These are phyloP conservation scores for Thereuonema tuberculata DNA, from an alignment of 1,140 invertebrate species.

Conservation along the genomic window DNA sequence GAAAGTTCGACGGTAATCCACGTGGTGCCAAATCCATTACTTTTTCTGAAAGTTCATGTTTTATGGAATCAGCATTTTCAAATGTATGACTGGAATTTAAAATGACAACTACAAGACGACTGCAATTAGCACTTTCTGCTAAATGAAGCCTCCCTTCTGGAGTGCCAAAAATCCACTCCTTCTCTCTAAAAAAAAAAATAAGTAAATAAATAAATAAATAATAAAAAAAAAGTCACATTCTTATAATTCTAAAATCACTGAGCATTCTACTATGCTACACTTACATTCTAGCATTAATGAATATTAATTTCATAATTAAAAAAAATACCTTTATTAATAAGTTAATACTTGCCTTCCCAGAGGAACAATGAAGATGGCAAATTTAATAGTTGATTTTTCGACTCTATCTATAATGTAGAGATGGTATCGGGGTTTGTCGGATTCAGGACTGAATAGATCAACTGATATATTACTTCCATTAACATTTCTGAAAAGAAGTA, in stretches of 20 bases:
- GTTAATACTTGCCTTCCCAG: slow-evolving; percentile 59
- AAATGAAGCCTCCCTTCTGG: slow-evolving; percentile 65
- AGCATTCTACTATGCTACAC: too few species aligned
- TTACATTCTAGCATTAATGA: too few species aligned
- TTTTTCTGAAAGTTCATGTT: slow-evolving; percentile 58
- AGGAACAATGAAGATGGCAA: slow-evolving; percentile 84
- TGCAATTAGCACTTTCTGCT: slow-evolving; percentile 50
- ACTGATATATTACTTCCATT: background rate
- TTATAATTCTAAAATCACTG: too few species aligned
- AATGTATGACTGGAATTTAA: slow-evolving; percentile 65
- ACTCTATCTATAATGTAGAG: slow-evolving; percentile 53
- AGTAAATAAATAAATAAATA: too few species aligned
- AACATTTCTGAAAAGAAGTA: too few species aligned
- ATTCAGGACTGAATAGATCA: slow-evolving; percentile 38
- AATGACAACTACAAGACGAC: slow-evolving; percentile 65
- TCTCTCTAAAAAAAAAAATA: slow-evolving; percentile 41
- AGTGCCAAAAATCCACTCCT: slow-evolving; percentile 82
- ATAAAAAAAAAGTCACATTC: too few species aligned
- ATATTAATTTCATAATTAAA: too few species aligned
- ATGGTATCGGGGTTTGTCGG: slow-evolving; percentile 49
- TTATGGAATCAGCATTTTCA: slow-evolving; percentile 54
- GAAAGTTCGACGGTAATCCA: slow-evolving; percentile 33
- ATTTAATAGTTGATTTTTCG: slow-evolving; percentile 37
- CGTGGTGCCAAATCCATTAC: slow-evolving; percentile 64
- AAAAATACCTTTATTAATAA: too few species aligned